Percentiles rank a stretch among this genome's conserved stretches.
Conservation (phyloP, 92 coral and sea anemone species). For the Umimayanthus chanpuru region DNA sequence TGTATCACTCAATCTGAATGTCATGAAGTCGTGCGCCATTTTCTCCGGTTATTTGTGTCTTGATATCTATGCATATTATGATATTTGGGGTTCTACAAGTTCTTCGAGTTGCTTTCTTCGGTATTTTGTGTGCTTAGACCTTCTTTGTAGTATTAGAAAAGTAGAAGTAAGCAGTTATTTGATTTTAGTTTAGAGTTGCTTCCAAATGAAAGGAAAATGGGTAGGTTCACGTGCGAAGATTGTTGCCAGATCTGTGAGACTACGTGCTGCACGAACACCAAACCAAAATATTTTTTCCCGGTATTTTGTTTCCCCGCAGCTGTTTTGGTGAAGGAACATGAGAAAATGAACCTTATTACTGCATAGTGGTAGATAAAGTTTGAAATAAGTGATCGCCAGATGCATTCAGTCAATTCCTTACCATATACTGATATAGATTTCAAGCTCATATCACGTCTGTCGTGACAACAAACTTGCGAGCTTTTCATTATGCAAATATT, state of each 20-base stretch:
- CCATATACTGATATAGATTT: conserved; percentile 2
- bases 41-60: conserved; percentile 5
- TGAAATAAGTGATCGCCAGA: conserved; percentile 5
- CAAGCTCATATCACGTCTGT: neutral
- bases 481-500: conserved; percentile 1
- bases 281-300: conserved; percentile 1
- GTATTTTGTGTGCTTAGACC: neutral
- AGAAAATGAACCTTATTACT: neutral
- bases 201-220: neutral
- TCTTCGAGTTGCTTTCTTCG: conserved; percentile 1
- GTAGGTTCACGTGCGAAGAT: conserved; percentile 6
- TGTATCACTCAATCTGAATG: neutral
- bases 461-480: neutral
- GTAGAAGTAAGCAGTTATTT: conserved; percentile 3
- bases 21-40: neutral
- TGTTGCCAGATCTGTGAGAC: conserved; percentile 6
- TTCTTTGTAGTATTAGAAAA: conserved; percentile 1
- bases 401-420: conserved; percentile 4
- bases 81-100: neutral
- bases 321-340: conserved; percentile 5
- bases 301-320: conserved; percentile 6
- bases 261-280: conserved; percentile 7
- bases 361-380: conserved; percentile 1
- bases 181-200: conserved; percentile 3
- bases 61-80: conserved; percentile 2